Conservation (phyloP, 1,140 invertebrate genomes). For the Calliopsis andreniformis region DNA sequence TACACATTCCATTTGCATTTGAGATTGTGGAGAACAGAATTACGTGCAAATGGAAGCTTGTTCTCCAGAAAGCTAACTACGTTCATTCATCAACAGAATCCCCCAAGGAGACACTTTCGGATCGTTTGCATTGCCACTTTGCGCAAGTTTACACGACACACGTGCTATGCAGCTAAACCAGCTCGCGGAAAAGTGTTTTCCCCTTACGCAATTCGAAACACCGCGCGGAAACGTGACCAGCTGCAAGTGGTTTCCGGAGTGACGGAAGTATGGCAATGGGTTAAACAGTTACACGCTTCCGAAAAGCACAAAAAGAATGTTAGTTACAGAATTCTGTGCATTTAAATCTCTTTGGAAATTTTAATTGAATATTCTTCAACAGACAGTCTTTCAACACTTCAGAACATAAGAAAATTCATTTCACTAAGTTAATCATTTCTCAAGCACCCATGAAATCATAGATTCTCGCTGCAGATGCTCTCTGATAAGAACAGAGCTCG, state of each 20-base stretch:
- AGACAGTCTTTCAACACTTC: too few species aligned
- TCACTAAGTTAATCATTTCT: too few species aligned
- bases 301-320: too few species aligned
- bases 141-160: background rate
- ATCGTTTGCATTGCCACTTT: background rate
- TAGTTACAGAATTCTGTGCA: too few species aligned
- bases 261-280: conserved; percentile 49
- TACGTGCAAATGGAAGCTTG: background rate
- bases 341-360: too few species aligned
- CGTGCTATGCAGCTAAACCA: background rate
- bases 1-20: too few species aligned
- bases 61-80: background rate
- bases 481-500: conserved; percentile 24
- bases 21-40: too few species aligned
- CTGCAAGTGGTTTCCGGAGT: conserved; percentile 1
- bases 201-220: background rate
- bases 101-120: conserved; percentile 5
- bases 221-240: background rate
- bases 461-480: conserved; percentile 23
- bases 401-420: too few species aligned
- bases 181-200: background rate
- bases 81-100: background rate
- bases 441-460: too few species aligned
- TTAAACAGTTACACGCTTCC: conserved; percentile 21
- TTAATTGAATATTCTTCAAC: too few species aligned